These are phyloP conservation scores for Castor canadensis DNA, from an alignment of 2,113 vertebrate genomes.

Conservation along the genomic window DNA sequence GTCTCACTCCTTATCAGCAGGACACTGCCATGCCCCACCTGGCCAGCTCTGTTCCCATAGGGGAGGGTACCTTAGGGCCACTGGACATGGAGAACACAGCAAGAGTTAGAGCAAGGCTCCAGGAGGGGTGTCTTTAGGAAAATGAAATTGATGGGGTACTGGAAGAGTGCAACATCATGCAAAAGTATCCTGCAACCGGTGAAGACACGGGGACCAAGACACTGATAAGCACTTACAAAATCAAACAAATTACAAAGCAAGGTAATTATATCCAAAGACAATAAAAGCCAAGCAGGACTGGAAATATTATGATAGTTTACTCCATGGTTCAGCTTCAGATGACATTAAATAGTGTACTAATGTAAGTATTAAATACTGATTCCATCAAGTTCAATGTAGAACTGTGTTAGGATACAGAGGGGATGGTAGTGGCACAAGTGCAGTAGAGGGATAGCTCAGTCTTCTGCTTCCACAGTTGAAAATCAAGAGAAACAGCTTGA, in stretches of 20 bases:
- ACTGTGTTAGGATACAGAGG: neutral
- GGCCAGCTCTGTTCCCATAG: neutral
- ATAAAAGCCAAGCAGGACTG: neutral
- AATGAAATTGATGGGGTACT: neutral
- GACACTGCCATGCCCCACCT: no score
- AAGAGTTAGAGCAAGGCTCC: neutral
- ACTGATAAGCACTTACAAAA: neutral
- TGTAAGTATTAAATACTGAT: neutral
- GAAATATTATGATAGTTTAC: neutral
- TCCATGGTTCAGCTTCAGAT: neutral
- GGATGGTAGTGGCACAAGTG: accelerated
- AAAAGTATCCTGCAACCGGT: neutral
- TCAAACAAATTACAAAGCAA: neutral
- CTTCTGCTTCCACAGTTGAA: neutral
- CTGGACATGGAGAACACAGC: accelerated
- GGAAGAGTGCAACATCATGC: neutral
- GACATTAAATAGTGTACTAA: neutral
- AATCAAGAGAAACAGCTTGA: neutral
- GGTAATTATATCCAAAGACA: neutral
- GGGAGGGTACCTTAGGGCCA: neutral
- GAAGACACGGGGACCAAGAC: neutral
- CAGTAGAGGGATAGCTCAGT: neutral
- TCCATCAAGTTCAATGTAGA: neutral
- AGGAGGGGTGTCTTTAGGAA: neutral
- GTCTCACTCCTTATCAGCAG: neutral